Conservation (phyloP, 1,140 invertebrate species). For the Amphibalanus amphitrite region DNA sequence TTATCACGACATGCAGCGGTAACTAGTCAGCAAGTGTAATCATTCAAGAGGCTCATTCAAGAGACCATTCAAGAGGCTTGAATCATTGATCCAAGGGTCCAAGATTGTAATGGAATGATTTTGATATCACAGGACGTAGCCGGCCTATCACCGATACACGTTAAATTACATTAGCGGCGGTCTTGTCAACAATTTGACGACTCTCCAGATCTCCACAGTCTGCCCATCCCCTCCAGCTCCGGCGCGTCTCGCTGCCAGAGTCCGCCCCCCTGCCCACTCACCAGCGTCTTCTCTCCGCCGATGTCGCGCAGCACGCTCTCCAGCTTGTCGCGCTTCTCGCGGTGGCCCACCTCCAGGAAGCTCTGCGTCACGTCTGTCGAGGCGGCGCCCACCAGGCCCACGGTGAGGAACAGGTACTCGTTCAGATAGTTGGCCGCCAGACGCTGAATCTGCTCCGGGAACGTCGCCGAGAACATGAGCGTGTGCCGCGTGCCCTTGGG, state of each 20-base stretch:
- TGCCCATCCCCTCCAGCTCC: background rate
- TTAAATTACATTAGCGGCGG: background rate
- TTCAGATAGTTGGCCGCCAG: conserved; percentile 16
- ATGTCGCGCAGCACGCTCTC: conserved; percentile 10
- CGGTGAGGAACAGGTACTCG: conserved; percentile 65
- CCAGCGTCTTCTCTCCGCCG: conserved; percentile 5
- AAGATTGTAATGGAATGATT: no score
- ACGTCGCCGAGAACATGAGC: conserved; percentile 86
- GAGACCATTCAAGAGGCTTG: no score
- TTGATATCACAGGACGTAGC: no score
- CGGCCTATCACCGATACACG: no score
- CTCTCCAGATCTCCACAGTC: background rate
- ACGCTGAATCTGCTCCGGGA: conserved; percentile 39
- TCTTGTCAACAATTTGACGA: background rate
- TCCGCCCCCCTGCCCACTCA: background rate
- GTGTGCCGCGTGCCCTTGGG: conserved; percentile 47
- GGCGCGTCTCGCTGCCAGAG: background rate
- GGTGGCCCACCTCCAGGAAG: conserved; percentile 51
- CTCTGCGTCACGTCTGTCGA: conserved; percentile 73
- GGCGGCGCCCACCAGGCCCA: conserved; percentile 80
- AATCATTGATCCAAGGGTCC: no score
- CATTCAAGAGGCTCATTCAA: no score
- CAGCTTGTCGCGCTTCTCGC: conserved; percentile 54
- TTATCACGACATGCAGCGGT: no score
- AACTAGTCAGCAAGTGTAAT: no score